Percentiles rank a stretch among this genome's conserved stretches.
Evolutionary conservation across 2,888 invertebrate genomes (phyloP).

Genomic region (Cybosia mesomella): DNA sequence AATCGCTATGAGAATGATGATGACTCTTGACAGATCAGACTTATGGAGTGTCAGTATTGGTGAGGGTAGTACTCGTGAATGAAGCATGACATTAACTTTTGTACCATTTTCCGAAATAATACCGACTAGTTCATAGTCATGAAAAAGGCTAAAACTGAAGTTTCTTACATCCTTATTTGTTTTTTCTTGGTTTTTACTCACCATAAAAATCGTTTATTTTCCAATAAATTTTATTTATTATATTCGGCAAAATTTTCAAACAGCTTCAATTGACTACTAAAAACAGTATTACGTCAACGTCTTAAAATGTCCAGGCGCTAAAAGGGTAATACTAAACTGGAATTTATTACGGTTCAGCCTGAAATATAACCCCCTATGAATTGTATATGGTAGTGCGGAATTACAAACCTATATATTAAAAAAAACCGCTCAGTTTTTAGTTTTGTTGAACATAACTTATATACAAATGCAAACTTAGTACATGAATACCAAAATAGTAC

Average conservation of each 20-base stretch:
- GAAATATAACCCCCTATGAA: conserved; percentile 9
- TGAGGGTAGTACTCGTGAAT: too few species aligned
- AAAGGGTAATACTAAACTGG: not conserved
- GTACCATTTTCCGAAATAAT: too few species aligned
- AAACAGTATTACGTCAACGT: not conserved
- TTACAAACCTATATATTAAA: conserved; percentile 32
- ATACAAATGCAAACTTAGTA: conserved; percentile 26
- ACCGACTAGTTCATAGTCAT: not conserved
- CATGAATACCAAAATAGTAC: conserved; percentile 25
- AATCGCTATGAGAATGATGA: too few species aligned
- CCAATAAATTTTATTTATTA: not conserved
- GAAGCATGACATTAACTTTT: too few species aligned
- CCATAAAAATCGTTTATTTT: not conserved
- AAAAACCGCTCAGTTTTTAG: conserved; percentile 33
- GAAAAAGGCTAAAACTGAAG: too few species aligned
- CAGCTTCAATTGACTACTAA: not conserved
- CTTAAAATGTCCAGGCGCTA: not conserved
- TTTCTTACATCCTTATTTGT: too few species aligned
- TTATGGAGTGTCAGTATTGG: too few species aligned
- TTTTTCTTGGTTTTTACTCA: not conserved
- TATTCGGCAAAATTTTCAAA: not conserved
- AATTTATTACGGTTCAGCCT: not conserved
- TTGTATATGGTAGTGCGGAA: conserved; percentile 31
- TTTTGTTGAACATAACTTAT: conserved; percentile 39
- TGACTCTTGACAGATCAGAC: too few species aligned